Percentiles rank a stretch among this genome's conserved stretches.
Evolutionary conservation across 2,797 vertebrate genomes (phyloP).

Genomic region (Steatocranus sp.): DNA sequence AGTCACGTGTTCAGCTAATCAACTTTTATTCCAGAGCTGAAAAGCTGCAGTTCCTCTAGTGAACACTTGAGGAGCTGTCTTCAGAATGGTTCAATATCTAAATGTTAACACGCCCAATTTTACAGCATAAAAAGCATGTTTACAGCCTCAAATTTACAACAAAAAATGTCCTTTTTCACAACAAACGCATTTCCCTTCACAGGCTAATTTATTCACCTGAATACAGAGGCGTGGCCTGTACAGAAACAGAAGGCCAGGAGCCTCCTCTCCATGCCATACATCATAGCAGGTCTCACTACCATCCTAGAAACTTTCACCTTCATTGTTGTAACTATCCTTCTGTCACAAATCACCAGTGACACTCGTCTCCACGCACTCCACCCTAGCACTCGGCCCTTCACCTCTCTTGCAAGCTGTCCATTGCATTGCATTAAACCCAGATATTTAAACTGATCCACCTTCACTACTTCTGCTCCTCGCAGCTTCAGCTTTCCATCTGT

Average conservation of each 20-base stretch:
- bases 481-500: not conserved
- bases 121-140: not conserved
- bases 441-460: not conserved
- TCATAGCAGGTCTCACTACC: not conserved
- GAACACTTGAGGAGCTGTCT: not conserved
- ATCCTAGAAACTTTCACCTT: not conserved
- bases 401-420: not conserved
- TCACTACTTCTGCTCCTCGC: not conserved
- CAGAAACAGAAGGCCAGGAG: not conserved
- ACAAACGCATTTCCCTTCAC: not conserved
- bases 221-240: not conserved
- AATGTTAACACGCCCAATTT: not conserved
- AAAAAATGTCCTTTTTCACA: accelerated
- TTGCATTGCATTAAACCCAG: not conserved
- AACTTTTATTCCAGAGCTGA: not conserved
- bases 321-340: not conserved
- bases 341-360: not conserved
- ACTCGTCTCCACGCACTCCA: not conserved
- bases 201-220: not conserved
- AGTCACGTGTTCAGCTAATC: not conserved
- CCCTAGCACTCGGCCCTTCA: not conserved
- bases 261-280: not conserved
- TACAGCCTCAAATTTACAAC: not conserved
- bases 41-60: not conserved
- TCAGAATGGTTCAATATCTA: not conserved